phyloP scores from a whole-genome alignment of 2,888 invertebrate genomes.

The Buathra laborator region DNA sequence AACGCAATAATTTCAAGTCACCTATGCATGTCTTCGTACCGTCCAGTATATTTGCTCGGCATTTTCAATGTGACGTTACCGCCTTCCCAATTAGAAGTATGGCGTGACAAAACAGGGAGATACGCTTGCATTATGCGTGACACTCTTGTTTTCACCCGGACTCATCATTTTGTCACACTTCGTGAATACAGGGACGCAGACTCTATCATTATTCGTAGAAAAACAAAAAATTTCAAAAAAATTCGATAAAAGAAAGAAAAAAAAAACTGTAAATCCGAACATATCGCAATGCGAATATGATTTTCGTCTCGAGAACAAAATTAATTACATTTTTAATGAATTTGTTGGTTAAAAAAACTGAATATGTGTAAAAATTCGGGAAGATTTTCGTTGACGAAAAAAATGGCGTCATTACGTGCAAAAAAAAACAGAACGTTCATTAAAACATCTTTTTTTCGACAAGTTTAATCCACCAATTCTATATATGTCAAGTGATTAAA shows the following conservation, averaged over 20 bases:
- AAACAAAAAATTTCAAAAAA: neutral
- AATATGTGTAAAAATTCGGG: neutral
- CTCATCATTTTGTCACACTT: slow-evolving; percentile 77
- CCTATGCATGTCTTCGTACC: neutral
- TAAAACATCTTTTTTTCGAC: neutral
- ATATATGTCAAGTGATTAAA: neutral
- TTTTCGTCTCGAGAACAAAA: neutral
- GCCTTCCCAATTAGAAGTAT: slow-evolving; percentile 66
- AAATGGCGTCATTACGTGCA: neutral
- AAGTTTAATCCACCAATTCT: neutral
- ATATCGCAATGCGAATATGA: neutral
- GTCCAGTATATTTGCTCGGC: neutral
- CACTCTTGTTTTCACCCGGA: slow-evolving; percentile 80
- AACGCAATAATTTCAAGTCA: slow-evolving; percentile 22
- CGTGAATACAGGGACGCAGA: slow-evolving; percentile 75
- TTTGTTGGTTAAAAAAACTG: neutral
- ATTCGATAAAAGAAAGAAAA: neutral
- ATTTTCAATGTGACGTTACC: slow-evolving; percentile 59
- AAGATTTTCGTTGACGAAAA: neutral
- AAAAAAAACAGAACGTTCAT: neutral
- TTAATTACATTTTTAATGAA: neutral
- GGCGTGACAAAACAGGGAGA: slow-evolving; percentile 70
- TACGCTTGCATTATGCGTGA: slow-evolving; percentile 74
- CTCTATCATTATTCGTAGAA: neutral
- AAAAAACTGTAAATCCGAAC: neutral